Conservation (phyloP, 2,888 invertebrate species). For the Dusona sp. region DNA sequence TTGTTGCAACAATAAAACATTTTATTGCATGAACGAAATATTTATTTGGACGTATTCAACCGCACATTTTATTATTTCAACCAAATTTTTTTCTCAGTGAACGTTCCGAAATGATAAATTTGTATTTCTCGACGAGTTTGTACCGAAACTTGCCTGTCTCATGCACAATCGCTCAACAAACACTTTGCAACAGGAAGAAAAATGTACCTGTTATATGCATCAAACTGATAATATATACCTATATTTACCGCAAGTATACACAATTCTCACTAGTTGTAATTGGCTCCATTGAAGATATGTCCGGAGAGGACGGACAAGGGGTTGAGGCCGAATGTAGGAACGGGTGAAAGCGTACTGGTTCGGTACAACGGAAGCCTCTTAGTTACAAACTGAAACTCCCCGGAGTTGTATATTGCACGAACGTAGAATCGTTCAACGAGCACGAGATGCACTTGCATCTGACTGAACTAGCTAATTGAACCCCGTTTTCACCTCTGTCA, state of each 20-base stretch:
- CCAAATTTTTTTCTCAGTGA: no score
- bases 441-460: conserved; percentile 62
- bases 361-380: conserved; percentile 67
- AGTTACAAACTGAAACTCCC: conserved; percentile 60
- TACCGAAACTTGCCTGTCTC: no score
- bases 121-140: neutral
- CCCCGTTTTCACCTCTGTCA: conserved; percentile 62
- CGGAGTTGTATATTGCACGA: conserved; percentile 36
- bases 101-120: neutral
- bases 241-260: conserved; percentile 12
- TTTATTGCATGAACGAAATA: no score
- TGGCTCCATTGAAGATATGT: conserved; percentile 56
- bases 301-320: conserved; percentile 53
- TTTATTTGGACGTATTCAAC: no score
- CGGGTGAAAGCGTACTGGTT: conserved; percentile 54
- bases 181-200: neutral
- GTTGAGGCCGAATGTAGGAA: conserved; percentile 34
- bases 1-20: no score
- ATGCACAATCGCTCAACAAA: no score
- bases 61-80: no score
- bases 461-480: conserved; percentile 64
- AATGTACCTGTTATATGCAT: neutral
- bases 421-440: conserved; percentile 54
- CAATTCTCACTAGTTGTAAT: conserved; percentile 55
- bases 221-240: neutral